These are phyloP conservation scores for Erebia ligea DNA, from an alignment of 2,888 invertebrate species.

Conservation along the genomic window DNA sequence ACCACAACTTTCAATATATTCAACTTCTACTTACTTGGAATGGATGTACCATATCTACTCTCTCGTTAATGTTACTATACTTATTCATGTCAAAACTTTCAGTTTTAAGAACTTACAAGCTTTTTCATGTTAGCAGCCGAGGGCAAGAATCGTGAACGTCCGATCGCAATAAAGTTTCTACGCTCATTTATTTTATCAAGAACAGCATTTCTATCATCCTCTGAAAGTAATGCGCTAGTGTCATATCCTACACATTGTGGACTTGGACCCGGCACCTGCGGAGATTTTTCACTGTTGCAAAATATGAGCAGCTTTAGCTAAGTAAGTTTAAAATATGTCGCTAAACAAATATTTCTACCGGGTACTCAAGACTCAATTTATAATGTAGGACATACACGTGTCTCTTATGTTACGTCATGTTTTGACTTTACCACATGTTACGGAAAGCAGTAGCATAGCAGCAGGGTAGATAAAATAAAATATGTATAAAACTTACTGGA, in stretches of 20 bases:
- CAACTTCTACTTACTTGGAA: no score
- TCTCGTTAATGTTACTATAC: no score
- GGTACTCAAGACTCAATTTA: neutral
- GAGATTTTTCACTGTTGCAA: neutral
- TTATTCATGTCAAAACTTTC: neutral
- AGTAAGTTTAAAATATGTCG: no score
- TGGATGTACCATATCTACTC: no score
- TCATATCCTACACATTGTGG: constrained; percentile 59
- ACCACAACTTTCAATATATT: no score
- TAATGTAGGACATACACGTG: no score
- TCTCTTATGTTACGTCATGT: no score
- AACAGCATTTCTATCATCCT: constrained; percentile 55
- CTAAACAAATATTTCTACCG: no score
- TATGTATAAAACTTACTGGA: no score
- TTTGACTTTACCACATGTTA: no score
- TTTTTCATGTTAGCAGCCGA: constrained; percentile 73
- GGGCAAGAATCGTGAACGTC: constrained; percentile 59
- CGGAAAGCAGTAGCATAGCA: no score
- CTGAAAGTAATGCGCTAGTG: constrained; percentile 50
- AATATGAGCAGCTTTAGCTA: neutral
- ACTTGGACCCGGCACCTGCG: constrained; percentile 53
- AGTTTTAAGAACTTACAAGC: constrained; percentile 54
- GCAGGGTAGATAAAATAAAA: no score
- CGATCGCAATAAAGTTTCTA: constrained; percentile 66
- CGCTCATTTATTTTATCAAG: constrained; percentile 64